Percentiles rank a stretch among this genome's conserved stretches.
Conservation (phyloP, 2,888 invertebrate species). For the Amitus sp. region DNA sequence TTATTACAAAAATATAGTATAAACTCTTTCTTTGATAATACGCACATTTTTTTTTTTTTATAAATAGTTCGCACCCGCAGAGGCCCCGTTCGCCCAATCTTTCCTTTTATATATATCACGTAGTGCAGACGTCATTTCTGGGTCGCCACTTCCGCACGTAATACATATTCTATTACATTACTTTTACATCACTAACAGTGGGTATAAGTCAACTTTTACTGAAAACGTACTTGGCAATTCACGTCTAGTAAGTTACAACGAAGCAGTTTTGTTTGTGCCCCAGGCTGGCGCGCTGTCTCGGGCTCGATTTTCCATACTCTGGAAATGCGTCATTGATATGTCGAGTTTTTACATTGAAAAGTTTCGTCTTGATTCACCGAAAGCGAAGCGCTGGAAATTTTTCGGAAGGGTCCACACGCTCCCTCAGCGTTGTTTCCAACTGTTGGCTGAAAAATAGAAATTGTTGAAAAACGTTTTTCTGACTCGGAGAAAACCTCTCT, state of each 20-base stretch:
- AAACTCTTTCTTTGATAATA: slow-evolving; percentile 57
- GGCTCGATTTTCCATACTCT: slow-evolving; percentile 34
- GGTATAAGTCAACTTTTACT: slow-evolving; percentile 56
- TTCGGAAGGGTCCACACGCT: slow-evolving; percentile 40
- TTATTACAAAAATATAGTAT: slow-evolving; percentile 66
- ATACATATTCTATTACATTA: slow-evolving; percentile 41
- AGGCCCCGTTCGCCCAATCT: slow-evolving; percentile 63
- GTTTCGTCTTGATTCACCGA: slow-evolving; percentile 49
- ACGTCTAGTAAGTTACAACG: slow-evolving; percentile 64
- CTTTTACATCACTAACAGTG: slow-evolving; percentile 51
- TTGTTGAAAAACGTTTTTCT: background rate
- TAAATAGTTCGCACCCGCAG: slow-evolving; percentile 55
- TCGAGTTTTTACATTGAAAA: slow-evolving; percentile 51
- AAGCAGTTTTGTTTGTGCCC: slow-evolving; percentile 53
- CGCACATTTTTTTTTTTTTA: slow-evolving; percentile 51
- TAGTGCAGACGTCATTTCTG: too few species aligned
- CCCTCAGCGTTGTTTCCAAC: slow-evolving; percentile 83
- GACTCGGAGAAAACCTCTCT: slow-evolving; percentile 15
- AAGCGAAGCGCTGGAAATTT: slow-evolving; percentile 54
- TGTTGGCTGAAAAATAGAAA: slow-evolving; percentile 74
- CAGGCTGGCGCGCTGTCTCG: slow-evolving; percentile 39
- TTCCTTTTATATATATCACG: slow-evolving; percentile 54
- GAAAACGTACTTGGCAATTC: slow-evolving; percentile 65
- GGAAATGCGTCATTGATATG: slow-evolving; percentile 42
- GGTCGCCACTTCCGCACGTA: too few species aligned